phyloP scores from a whole-genome alignment of 2,888 invertebrate genomes.

The Elysia crispata region DNA sequence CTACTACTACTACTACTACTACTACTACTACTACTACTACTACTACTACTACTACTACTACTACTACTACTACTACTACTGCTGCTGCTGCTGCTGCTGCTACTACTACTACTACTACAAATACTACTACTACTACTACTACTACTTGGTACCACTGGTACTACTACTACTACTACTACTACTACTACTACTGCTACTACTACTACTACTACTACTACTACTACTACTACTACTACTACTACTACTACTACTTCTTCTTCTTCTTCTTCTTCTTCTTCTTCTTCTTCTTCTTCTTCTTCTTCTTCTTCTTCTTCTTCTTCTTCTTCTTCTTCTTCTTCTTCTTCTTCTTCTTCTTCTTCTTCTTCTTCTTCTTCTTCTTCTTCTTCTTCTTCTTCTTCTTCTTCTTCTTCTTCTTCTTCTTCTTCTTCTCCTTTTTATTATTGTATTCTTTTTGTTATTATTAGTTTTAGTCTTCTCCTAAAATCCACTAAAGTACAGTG shows the following conservation, averaged over 20 bases:
- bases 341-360: slow-evolving; percentile 24
- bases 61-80: slow-evolving; percentile 25
- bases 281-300: slow-evolving; percentile 30
- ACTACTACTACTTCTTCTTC: slow-evolving; percentile 25
- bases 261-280: slow-evolving; percentile 36
- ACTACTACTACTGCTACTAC: slow-evolving; percentile 9
- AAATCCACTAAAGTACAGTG: too few species aligned
- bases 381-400: too few species aligned
- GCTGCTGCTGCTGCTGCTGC: slow-evolving; percentile 36
- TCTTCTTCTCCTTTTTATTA: too few species aligned
- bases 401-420: too few species aligned
- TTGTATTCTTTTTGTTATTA: too few species aligned
- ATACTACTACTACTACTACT: too few species aligned
- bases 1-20: slow-evolving; percentile 36
- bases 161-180: slow-evolving; percentile 36
- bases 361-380: slow-evolving; percentile 5
- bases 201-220: slow-evolving; percentile 26
- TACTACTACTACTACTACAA: too few species aligned
- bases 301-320: slow-evolving; percentile 31
- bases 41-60: slow-evolving; percentile 34
- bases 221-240: slow-evolving; percentile 26
- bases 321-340: slow-evolving; percentile 23
- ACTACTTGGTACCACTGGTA: too few species aligned
- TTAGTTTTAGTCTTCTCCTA: too few species aligned
- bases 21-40: slow-evolving; percentile 36